phyloP scores from a whole-genome alignment of 64 coral and sea anemone species.

The Montipora sp. region DNA sequence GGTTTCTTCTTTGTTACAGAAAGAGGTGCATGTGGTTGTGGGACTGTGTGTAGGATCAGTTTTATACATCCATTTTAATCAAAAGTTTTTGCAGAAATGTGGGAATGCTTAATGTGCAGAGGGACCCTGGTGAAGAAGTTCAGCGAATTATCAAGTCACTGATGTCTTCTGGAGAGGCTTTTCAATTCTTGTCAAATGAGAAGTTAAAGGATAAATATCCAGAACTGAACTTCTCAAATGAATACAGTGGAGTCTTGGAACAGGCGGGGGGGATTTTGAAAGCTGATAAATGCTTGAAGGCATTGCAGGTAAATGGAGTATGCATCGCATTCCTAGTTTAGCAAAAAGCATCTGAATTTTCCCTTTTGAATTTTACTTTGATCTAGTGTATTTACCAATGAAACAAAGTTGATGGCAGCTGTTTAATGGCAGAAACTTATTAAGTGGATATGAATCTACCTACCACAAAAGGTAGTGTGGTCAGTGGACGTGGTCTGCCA shows the following conservation, averaged over 20 bases:
- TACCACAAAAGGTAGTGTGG: too few species aligned
- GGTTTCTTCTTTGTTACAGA: too few species aligned
- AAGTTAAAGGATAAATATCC: slow-evolving; percentile 39
- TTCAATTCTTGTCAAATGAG: slow-evolving; percentile 36
- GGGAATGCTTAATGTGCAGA: slow-evolving; percentile 50
- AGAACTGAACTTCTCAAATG: slow-evolving; percentile 15
- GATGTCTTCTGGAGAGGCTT: background rate
- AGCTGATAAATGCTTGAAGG: slow-evolving; percentile 76
- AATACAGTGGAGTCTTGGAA: slow-evolving; percentile 44
- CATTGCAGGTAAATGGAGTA: slow-evolving; percentile 35
- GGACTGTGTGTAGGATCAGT: too few species aligned
- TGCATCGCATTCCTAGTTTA: background rate
- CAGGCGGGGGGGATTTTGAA: slow-evolving; percentile 49
- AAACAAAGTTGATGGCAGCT: too few species aligned
- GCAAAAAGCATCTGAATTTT: background rate
- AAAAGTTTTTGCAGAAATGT: slow-evolving; percentile 46
- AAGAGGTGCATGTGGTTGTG: too few species aligned
- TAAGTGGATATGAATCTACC: too few species aligned
- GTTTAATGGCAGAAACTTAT: too few species aligned
- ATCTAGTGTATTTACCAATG: too few species aligned
- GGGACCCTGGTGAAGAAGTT: background rate
- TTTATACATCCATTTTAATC: background rate
- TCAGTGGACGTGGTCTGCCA: too few species aligned
- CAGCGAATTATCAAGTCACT: background rate
- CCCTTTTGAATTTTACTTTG: too few species aligned